Evolutionary conservation across 2,113 vertebrate species (phyloP).

Genomic region (Burhinus oedicnemus): DNA sequence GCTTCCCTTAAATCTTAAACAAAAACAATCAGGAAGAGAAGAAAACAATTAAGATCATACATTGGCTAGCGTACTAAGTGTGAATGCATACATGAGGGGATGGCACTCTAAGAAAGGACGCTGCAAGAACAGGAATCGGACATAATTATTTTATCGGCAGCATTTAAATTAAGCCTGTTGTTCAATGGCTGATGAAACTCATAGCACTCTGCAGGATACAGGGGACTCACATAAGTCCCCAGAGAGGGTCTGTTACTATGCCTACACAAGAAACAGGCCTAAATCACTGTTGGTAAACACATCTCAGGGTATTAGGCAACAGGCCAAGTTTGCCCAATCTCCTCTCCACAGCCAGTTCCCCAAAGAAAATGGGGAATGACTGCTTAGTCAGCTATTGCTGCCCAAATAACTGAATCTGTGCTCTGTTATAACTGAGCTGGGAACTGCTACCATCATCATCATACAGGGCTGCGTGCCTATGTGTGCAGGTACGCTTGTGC

Average conservation of each 20-base stretch:
- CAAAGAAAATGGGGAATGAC: neutral
- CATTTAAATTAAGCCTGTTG: neutral
- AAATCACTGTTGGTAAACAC: neutral
- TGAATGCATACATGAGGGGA: neutral
- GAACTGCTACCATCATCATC: neutral
- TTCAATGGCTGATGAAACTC: neutral
- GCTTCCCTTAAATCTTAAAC: no score
- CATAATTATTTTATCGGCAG: neutral
- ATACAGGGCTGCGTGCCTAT: accelerated
- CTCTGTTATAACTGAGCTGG: neutral
- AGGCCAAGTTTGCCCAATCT: neutral
- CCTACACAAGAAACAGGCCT: neutral
- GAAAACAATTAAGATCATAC: neutral
- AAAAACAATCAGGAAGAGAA: neutral
- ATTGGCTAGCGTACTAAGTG: no score
- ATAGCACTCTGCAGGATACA: neutral
- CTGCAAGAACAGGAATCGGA: neutral
- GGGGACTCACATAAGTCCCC: accelerated
- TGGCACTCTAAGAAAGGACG: neutral
- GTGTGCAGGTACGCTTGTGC: no score
- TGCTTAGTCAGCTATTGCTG: neutral
- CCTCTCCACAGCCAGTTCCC: neutral
- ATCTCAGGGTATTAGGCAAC: neutral
- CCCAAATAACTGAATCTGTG: neutral
- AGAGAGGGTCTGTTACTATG: neutral